Evolutionary conservation across 2,888 invertebrate species (phyloP).

Genomic region (Nebria brevicollis): DNA sequence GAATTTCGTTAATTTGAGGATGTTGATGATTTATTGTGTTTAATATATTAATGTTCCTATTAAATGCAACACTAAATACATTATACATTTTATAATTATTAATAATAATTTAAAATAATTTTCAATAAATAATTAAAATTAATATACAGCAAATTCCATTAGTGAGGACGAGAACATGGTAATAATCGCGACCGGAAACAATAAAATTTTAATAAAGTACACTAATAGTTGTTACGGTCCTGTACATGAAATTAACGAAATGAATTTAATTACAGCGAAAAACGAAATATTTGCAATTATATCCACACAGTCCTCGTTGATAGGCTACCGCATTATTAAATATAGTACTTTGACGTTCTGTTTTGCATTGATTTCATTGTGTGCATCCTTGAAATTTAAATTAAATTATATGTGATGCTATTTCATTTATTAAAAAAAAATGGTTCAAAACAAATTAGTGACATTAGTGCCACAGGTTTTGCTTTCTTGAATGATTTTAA

Average conservation of each 20-base stretch:
- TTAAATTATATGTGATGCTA: neutral
- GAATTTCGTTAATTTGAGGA: neutral
- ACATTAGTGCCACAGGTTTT: neutral
- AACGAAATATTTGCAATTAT: neutral
- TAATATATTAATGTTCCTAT: neutral
- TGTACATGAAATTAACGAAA: neutral
- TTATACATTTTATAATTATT: neutral
- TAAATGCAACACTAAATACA: neutral
- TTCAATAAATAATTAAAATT: conserved; percentile 10
- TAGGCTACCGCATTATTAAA: neutral
- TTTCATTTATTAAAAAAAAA: too few relatives aligned
- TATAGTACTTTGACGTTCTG: neutral
- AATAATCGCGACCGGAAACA: neutral
- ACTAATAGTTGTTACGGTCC: conserved; percentile 9
- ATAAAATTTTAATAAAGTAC: conserved; percentile 17
- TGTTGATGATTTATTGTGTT: neutral
- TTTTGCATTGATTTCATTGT: neutral
- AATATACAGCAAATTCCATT: conserved; percentile 7
- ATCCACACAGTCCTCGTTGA: neutral
- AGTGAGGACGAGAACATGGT: neutral
- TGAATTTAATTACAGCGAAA: conserved; percentile 14
- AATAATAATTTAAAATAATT: neutral
- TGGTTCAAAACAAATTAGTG: too few relatives aligned
- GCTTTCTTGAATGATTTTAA: neutral
- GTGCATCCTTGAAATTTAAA: neutral